Percentiles rank a stretch among this genome's conserved stretches.
phyloP scores from a whole-genome alignment of 2,113 vertebrate genomes.

The Nothocercus julius region DNA sequence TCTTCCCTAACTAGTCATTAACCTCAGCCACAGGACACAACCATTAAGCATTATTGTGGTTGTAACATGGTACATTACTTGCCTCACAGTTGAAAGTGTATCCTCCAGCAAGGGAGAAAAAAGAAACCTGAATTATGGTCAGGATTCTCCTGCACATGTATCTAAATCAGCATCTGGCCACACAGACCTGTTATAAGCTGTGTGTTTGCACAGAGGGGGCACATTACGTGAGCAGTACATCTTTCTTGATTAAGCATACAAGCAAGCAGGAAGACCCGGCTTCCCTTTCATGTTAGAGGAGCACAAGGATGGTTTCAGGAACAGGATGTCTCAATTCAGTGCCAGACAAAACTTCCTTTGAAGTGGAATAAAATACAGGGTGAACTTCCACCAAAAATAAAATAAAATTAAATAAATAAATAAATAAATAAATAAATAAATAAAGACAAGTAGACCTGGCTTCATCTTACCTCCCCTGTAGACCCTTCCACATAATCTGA shows the following conservation, averaged over 20 bases:
- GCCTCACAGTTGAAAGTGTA: not conserved
- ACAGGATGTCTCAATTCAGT: not conserved
- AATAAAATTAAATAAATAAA: not conserved
- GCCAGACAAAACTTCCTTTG: not conserved
- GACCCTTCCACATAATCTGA: not conserved
- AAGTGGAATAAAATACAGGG: not conserved
- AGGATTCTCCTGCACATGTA: not conserved
- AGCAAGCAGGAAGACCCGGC: rapidly evolving
- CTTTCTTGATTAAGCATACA: not conserved
- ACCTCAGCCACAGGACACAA: slow-evolving; percentile 52
- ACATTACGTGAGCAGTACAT: rapidly evolving
- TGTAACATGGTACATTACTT: slow-evolving; percentile 64
- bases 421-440: no score
- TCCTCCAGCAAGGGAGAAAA: slow-evolving; percentile 1
- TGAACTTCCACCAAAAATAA: not conserved
- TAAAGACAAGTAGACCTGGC: not conserved
- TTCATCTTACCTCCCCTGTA: not conserved
- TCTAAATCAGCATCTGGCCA: slow-evolving; percentile 1
- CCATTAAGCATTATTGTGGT: slow-evolving; percentile 55
- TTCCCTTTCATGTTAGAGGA: not conserved
- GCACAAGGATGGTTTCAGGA: not conserved
- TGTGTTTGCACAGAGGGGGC: not conserved
- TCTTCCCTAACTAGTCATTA: slow-evolving; percentile 53
- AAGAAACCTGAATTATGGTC: not conserved
- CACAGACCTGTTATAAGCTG: not conserved